A percentile compares a stretch with the other conserved stretches of the same genome.
These are phyloP conservation scores for Trichoplusia ni DNA, from an alignment of 1,140 invertebrate species.

Conservation along the genomic window DNA sequence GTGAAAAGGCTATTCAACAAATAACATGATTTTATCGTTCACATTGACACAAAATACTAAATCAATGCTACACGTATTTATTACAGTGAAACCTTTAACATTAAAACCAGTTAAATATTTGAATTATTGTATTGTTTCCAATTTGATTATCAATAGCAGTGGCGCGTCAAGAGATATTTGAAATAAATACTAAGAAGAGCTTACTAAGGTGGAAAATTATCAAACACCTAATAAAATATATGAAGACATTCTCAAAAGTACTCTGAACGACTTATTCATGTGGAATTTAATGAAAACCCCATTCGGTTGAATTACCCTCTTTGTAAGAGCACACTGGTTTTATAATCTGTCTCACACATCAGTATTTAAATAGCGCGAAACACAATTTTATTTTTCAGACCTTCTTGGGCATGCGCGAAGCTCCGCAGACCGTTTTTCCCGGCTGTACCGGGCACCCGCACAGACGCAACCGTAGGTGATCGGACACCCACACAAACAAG, in stretches of 20 bases:
- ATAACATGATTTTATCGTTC: no score
- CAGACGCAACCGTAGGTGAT: slow-evolving; percentile 49
- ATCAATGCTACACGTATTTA: no score
- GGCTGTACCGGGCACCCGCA: slow-evolving; percentile 46
- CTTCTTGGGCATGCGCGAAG: slow-evolving; percentile 54
- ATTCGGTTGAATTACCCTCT: slow-evolving; percentile 43
- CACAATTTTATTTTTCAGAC: slow-evolving; percentile 59
- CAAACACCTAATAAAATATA: slow-evolving; percentile 13
- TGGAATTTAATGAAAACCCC: slow-evolving; percentile 38
- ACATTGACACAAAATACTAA: no score
- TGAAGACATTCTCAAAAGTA: slow-evolving; percentile 13
- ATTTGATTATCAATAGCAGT: background rate
- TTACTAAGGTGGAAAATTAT: background rate
- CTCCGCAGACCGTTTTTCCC: slow-evolving; percentile 42
- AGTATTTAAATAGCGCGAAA: slow-evolving; percentile 64
- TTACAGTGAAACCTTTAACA: no score
- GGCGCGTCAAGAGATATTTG: background rate
- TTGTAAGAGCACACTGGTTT: slow-evolving; percentile 40
- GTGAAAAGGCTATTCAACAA: no score
- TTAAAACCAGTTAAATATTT: no score
- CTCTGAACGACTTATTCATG: slow-evolving; percentile 7
- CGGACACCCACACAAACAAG: slow-evolving; percentile 51
- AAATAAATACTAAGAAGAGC: background rate
- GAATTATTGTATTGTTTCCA: background rate
- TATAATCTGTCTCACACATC: slow-evolving; percentile 50